Evolutionary conservation across 2,797 vertebrate genomes (phyloP).

Genomic region (Clamator glandarius): DNA sequence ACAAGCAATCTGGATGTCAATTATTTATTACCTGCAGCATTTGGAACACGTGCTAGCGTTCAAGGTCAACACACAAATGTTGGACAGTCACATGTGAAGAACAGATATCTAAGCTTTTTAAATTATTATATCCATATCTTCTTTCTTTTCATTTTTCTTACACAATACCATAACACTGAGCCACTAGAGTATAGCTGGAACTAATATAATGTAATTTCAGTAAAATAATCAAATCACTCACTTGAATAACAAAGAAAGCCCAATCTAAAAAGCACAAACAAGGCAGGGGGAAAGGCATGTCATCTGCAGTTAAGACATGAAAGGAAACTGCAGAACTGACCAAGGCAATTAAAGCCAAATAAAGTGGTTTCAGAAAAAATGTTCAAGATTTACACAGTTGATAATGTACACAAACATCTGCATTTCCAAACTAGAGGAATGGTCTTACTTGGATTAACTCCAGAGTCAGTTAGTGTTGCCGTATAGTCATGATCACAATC

Average conservation of each 20-base stretch:
- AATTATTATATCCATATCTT: background rate
- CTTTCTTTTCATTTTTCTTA: background rate
- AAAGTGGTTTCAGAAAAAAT: background rate
- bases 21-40: slow-evolving; percentile 42
- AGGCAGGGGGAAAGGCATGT: background rate
- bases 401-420: background rate
- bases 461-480: background rate
- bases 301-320: background rate
- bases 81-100: background rate
- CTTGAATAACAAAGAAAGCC: background rate
- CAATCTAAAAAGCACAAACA: background rate
- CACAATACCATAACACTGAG: background rate
- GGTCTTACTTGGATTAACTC: background rate
- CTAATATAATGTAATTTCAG: background rate
- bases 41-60: background rate
- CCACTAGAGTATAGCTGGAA: background rate
- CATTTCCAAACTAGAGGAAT: background rate
- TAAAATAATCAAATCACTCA: background rate
- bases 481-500: background rate
- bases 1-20: background rate
- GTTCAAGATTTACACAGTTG: background rate
- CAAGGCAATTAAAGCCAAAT: background rate
- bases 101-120: background rate
- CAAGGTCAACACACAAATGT: background rate
- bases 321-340: background rate